Percentiles rank a stretch among this genome's conserved stretches.
phyloP scores from a whole-genome alignment of 2,797 vertebrate genomes.

The Kryptopterus vitreolus region DNA sequence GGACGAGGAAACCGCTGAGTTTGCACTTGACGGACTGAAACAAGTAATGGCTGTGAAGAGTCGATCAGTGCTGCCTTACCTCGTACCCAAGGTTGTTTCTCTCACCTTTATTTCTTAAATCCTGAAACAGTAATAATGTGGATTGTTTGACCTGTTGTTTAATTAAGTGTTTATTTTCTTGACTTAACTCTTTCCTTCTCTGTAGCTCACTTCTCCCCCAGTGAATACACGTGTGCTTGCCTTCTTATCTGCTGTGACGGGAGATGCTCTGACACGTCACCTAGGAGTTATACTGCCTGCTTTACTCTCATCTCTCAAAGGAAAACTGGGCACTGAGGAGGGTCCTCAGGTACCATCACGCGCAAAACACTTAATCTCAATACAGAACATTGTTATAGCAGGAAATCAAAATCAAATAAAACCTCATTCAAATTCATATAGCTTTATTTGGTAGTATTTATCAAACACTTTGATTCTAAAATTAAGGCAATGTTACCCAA shows the following conservation, averaged over 20 bases:
- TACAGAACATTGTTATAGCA: too few relatives aligned
- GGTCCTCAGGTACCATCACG: constrained; percentile 70
- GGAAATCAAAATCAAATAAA: too few relatives aligned
- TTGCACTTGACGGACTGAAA: constrained; percentile 94
- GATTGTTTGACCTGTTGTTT: neutral
- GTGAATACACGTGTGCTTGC: constrained; percentile 95
- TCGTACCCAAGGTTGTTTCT: constrained; percentile 89
- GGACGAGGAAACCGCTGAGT: constrained; percentile 84
- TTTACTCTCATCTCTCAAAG: constrained; percentile 90
- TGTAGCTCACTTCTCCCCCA: constrained; percentile 86
- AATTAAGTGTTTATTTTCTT: neutral
- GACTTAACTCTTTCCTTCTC: neutral
- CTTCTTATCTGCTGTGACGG: constrained; percentile 94
- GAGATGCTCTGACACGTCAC: constrained; percentile 93
- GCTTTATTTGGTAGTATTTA: neutral
- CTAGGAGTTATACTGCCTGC: constrained; percentile 93
- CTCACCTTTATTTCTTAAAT: neutral
- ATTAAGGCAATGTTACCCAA: neutral
- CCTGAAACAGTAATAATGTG: constrained; percentile 47
- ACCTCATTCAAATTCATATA: neutral
- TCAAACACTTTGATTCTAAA: neutral
- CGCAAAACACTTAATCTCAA: neutral
- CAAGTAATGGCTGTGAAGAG: constrained; percentile 99
- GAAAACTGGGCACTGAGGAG: constrained; percentile 86
- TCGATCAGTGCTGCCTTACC: constrained; percentile 93